Percentiles rank a stretch among this genome's conserved stretches.
These are phyloP conservation scores for Lasiurus borealis DNA, from an alignment of 2,113 vertebrate genomes.

Conservation along the genomic window DNA sequence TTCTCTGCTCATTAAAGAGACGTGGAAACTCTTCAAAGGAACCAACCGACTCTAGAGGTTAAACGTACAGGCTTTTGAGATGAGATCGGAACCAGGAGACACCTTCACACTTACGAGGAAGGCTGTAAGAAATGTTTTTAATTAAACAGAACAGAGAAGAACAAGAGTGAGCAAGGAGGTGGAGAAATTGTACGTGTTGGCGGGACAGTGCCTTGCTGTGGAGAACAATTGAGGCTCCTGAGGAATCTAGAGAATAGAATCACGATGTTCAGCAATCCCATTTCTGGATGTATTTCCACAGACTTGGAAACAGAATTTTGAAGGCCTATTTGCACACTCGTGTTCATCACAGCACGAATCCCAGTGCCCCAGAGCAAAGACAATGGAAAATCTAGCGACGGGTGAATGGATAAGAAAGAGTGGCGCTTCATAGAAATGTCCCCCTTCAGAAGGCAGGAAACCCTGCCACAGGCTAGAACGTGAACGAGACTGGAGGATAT, in stretches of 20 bases:
- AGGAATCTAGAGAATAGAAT: neutral
- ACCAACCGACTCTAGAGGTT: neutral
- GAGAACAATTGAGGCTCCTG: neutral
- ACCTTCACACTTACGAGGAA: neutral
- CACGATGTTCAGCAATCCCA: neutral
- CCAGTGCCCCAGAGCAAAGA: neutral
- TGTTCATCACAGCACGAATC: neutral
- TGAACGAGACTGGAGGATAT: neutral
- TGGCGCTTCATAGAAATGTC: neutral
- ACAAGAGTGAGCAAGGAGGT: neutral
- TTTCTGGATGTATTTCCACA: neutral
- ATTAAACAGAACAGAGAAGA: neutral
- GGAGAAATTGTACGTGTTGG: neutral
- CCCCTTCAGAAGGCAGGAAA: neutral
- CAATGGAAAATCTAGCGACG: too few relatives aligned
- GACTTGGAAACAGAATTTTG: neutral
- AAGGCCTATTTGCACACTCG: neutral
- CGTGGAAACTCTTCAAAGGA: neutral
- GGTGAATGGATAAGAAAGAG: neutral
- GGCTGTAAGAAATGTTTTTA: neutral
- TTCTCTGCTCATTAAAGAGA: neutral
- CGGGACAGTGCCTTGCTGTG: neutral
- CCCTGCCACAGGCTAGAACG: neutral
- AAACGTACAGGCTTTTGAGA: constrained; percentile 5
- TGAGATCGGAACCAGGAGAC: neutral